phyloP scores from a whole-genome alignment of 2,113 vertebrate genomes.

The Parus major region DNA sequence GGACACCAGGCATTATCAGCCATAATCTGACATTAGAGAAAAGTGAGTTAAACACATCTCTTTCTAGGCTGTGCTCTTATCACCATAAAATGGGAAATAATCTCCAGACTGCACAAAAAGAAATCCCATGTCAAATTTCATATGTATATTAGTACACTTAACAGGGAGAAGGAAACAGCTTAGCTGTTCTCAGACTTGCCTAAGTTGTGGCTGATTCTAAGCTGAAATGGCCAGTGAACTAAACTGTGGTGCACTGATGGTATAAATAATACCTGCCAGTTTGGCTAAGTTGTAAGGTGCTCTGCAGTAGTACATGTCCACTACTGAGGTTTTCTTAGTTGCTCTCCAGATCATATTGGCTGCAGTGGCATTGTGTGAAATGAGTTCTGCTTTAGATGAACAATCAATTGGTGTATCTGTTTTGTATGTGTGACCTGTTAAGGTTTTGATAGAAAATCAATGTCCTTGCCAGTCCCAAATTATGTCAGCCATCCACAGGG shows the following conservation, averaged over 20 bases:
- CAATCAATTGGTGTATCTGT: neutral
- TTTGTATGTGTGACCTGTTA: neutral
- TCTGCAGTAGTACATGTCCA: neutral
- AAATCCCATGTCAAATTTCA: neutral
- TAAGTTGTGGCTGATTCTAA: neutral
- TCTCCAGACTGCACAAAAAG: neutral
- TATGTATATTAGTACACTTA: neutral
- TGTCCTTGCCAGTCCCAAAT: neutral
- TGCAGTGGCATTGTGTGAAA: neutral
- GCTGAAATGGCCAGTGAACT: neutral
- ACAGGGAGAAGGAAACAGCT: neutral
- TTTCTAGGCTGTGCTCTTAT: neutral
- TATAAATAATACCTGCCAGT: neutral
- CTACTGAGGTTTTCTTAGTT: neutral
- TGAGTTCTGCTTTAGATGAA: slow-evolving; percentile 10
- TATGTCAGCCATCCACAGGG: neutral
- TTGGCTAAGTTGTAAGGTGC: neutral
- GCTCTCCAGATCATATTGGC: neutral
- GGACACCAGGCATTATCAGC: neutral
- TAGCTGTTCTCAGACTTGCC: neutral
- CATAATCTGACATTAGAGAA: neutral
- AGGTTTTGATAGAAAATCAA: slow-evolving; percentile 4
- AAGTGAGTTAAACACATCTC: neutral
- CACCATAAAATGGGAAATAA: neutral
- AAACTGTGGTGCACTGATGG: neutral